phyloP scores from a whole-genome alignment of 92 coral and sea anemone genomes.

The Heteractis magnifica region DNA sequence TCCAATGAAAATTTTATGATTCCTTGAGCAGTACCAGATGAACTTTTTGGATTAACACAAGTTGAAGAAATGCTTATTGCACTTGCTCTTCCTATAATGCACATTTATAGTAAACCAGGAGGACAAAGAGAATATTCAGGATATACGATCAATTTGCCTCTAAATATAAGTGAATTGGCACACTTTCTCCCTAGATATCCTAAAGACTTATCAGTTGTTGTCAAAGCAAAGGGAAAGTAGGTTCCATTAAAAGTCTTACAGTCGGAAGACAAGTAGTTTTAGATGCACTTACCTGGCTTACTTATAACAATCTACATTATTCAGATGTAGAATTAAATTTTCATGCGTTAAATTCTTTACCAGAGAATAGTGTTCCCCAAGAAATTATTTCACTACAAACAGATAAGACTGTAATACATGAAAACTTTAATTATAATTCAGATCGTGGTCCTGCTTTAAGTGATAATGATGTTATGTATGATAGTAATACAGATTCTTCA shows the following conservation, averaged over 20 bases:
- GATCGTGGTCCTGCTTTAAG: constrained; percentile 9
- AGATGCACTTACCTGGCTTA: constrained; percentile 64
- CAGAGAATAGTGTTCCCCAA: constrained; percentile 62
- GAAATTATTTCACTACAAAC: constrained; percentile 59
- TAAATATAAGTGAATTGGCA: constrained; percentile 59
- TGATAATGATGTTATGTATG: constrained; percentile 48
- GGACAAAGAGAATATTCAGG: constrained; percentile 64
- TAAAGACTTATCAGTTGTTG: constrained; percentile 64
- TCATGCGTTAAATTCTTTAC: constrained; percentile 52
- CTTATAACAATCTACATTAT: constrained; percentile 61
- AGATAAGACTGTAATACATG: constrained; percentile 13
- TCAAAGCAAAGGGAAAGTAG: constrained; percentile 58
- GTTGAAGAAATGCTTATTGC: constrained; percentile 65
- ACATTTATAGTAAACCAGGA: constrained; percentile 47
- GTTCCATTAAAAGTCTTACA: constrained; percentile 60
- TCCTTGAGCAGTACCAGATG: constrained; percentile 58
- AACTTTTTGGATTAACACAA: constrained; percentile 44
- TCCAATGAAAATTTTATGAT: constrained; percentile 68
- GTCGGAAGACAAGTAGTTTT: constrained; percentile 59
- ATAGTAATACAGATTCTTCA: constrained; percentile 40
- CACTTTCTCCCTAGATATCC: constrained; percentile 65
- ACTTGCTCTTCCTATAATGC: constrained; percentile 68
- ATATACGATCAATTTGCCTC: constrained; percentile 56
- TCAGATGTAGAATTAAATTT: constrained; percentile 38
- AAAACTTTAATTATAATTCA: neutral